These are phyloP conservation scores for Drosophila subsilvestris DNA, from an alignment of 2,888 invertebrate species.

Conservation along the genomic window DNA sequence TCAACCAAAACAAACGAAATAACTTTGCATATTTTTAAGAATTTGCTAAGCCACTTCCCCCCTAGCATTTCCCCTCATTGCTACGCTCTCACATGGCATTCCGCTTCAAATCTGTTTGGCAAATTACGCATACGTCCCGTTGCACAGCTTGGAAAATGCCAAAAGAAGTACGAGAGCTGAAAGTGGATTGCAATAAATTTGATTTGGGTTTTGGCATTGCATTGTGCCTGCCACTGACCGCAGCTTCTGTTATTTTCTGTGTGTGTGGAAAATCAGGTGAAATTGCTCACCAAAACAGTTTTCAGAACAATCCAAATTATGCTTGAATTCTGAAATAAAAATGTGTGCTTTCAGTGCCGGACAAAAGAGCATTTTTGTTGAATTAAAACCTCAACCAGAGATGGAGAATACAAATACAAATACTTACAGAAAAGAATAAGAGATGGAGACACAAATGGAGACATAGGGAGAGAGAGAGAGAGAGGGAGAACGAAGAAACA, in stretches of 20 bases:
- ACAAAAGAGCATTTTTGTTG: conserved; percentile 30
- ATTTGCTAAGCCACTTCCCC: not conserved
- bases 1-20: not conserved
- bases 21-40: not conserved
- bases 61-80: not conserved
- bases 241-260: conserved; percentile 9
- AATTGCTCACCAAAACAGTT: conserved; percentile 3
- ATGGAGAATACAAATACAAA: not conserved
- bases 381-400: conserved; percentile 42
- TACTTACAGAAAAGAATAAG: not conserved
- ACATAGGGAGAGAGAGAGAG: not conserved
- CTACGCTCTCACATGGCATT: not conserved
- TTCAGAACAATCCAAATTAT: conserved; percentile 31
- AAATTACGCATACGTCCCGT: not conserved
- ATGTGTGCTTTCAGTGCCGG: conserved; percentile 19
- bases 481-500: conserved; percentile 15
- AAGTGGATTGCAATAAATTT: conserved; percentile 1
- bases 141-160: not conserved
- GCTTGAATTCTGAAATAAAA: conserved; percentile 29
- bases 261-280: not conserved
- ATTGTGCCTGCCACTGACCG: conserved; percentile 9
- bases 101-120: not conserved
- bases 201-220: conserved; percentile 6
- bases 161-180: not conserved
- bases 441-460: conserved; percentile 6